These are phyloP conservation scores for Mimumesa dahlbomi DNA, from an alignment of 2,888 invertebrate species.

Conservation along the genomic window DNA sequence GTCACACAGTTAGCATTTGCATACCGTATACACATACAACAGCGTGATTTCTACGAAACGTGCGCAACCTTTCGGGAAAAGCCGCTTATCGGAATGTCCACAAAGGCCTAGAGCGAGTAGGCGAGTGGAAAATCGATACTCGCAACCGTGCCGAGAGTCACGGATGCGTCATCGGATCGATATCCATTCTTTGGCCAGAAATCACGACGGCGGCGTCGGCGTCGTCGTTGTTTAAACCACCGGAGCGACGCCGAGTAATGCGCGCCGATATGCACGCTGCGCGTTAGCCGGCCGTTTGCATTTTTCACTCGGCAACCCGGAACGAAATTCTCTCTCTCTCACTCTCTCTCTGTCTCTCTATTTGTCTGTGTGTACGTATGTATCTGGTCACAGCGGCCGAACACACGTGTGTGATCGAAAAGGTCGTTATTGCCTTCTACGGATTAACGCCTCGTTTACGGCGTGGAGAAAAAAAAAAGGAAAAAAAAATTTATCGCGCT, in stretches of 20 bases:
- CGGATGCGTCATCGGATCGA: slow-evolving; percentile 16
- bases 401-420: neutral
- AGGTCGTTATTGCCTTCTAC: slow-evolving; percentile 1
- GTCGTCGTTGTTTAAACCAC: slow-evolving; percentile 7
- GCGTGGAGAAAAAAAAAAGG: neutral
- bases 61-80: neutral
- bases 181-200: slow-evolving; percentile 4
- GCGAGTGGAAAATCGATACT: slow-evolving; percentile 31
- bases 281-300: slow-evolving; percentile 15
- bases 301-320: slow-evolving; percentile 21
- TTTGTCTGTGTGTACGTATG: too few species aligned
- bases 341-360: neutral
- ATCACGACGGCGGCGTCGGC: slow-evolving; percentile 13
- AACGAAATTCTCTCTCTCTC: slow-evolving; percentile 13
- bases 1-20: neutral
- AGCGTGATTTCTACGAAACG: neutral
- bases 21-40: neutral
- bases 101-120: too few species aligned
- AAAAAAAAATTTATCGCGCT: neutral
- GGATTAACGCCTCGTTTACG: slow-evolving; percentile 10
- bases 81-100: slow-evolving; percentile 11
- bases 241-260: neutral
- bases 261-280: slow-evolving; percentile 1
- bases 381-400: neutral
- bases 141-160: neutral